phyloP scores from a whole-genome alignment of 2,797 vertebrate species.

The Adrianichthys oophorus region DNA sequence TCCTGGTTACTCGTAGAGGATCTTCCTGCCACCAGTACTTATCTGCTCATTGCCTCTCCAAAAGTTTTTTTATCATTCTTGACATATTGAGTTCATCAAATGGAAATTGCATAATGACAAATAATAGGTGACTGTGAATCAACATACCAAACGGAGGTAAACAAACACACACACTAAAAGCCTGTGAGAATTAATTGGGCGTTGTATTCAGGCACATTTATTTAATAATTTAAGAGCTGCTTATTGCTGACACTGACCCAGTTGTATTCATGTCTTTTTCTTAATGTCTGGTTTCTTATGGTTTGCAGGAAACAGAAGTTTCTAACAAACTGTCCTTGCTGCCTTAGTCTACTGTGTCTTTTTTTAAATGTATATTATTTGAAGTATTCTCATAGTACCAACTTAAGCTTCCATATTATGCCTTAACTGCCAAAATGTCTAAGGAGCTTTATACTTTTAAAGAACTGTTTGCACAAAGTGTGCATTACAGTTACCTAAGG shows the following conservation, averaged over 20 bases:
- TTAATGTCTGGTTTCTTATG: conserved; percentile 18
- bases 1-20: conserved; percentile 11
- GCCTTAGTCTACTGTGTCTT: conserved; percentile 1
- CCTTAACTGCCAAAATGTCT: too few relatives aligned
- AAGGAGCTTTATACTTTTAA: too few relatives aligned
- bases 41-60: conserved; percentile 21
- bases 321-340: not conserved
- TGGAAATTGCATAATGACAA: conserved; percentile 48
- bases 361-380: too few relatives aligned
- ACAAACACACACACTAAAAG: conserved; percentile 16
- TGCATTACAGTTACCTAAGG: too few relatives aligned
- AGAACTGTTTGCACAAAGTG: too few relatives aligned
- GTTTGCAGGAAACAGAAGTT: conserved; percentile 7
- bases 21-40: conserved; percentile 6
- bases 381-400: too few relatives aligned
- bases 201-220: conserved; percentile 27
- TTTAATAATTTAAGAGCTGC: conserved; percentile 40
- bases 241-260: conserved; percentile 26
- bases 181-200: conserved; percentile 27
- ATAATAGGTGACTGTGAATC: conserved; percentile 41
- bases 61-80: conserved; percentile 34
- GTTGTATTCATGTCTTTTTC: conserved; percentile 3
- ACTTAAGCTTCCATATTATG: too few relatives aligned
- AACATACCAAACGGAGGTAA: conserved; percentile 24
- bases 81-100: conserved; percentile 58